Conservation (phyloP, 2,113 vertebrate genomes). For the Andinoacara biseriatus region DNA sequence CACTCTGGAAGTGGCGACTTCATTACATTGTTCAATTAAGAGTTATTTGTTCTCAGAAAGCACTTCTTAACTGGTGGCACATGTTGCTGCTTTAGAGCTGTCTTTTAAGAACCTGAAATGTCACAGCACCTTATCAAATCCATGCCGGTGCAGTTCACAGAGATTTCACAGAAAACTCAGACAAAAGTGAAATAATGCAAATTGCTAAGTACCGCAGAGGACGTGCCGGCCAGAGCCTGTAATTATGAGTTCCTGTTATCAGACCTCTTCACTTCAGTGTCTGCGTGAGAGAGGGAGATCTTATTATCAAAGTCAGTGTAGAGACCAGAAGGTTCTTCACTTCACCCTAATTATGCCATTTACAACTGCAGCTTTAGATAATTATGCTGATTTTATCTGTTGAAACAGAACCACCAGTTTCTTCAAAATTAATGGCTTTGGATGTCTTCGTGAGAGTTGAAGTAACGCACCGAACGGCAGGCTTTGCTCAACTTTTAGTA, state of each 20-base stretch:
- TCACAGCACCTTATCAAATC: neutral
- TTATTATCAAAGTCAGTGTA: constrained; percentile 30
- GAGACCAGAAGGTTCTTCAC: constrained; percentile 49
- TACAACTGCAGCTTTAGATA: constrained; percentile 52
- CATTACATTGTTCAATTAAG: neutral
- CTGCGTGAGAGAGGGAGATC: neutral
- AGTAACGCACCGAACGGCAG: neutral
- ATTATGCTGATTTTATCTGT: constrained; percentile 39
- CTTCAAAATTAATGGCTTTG: constrained; percentile 37
- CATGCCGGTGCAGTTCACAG: neutral
- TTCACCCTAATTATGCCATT: constrained; percentile 56
- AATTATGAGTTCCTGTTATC: constrained; percentile 38
- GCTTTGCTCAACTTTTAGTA: neutral
- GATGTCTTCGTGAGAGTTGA: constrained; percentile 6
- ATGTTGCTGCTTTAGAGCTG: neutral
- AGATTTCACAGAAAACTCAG: constrained; percentile 11
- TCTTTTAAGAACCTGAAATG: neutral
- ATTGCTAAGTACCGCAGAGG: neutral
- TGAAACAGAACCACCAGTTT: constrained; percentile 22
- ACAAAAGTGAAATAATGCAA: constrained; percentile 17
- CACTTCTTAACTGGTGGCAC: neutral
- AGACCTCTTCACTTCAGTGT: constrained; percentile 18
- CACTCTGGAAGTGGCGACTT: neutral
- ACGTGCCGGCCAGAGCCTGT: neutral
- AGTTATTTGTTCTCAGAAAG: neutral